These are phyloP conservation scores for Drosophila anceps DNA, from an alignment of 2,888 invertebrate genomes.

Conservation along the genomic window DNA sequence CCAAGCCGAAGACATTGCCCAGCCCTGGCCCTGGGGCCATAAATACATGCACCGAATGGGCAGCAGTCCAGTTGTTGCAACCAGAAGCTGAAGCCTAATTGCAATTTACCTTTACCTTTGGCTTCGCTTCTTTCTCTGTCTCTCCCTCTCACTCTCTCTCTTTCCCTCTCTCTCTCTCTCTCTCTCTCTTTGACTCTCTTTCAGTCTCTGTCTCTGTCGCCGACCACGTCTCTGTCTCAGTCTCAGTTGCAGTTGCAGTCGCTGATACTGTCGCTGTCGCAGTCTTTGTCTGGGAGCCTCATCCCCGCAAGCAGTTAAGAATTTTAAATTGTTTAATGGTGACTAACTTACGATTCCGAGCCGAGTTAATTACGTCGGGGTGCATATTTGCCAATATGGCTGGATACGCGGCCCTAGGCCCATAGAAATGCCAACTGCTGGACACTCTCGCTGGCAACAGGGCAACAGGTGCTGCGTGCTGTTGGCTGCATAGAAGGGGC, in stretches of 20 bases:
- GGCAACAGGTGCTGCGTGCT: conserved; percentile 65
- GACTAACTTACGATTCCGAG: conserved; percentile 81
- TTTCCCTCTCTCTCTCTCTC: not conserved
- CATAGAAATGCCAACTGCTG: conserved; percentile 71
- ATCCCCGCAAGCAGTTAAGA: conserved; percentile 70
- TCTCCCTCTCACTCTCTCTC: not conserved
- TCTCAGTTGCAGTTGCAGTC: conserved; percentile 15
- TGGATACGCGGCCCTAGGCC: conserved; percentile 54
- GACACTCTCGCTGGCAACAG: conserved; percentile 61
- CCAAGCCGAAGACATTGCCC: conserved; percentile 64
- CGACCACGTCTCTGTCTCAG: not conserved
- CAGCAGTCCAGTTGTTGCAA: conserved; percentile 60
- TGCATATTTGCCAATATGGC: conserved; percentile 80
- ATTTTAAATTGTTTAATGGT: conserved; percentile 82
- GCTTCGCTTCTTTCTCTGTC: conserved; percentile 1
- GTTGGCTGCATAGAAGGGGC: conserved; percentile 1
- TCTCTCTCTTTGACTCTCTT: not conserved
- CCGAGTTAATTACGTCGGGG: conserved; percentile 82
- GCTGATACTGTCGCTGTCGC: conserved; percentile 21
- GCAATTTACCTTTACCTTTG: conserved; percentile 81
- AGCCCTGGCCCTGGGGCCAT: conserved; percentile 77
- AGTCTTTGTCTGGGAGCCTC: conserved; percentile 28
- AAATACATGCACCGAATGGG: conserved; percentile 79
- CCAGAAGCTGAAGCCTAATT: conserved; percentile 84
- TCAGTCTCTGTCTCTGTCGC: conserved; percentile 2